phyloP scores from a whole-genome alignment of 1,140 invertebrate species.

The Atopsyche davidsoni region DNA sequence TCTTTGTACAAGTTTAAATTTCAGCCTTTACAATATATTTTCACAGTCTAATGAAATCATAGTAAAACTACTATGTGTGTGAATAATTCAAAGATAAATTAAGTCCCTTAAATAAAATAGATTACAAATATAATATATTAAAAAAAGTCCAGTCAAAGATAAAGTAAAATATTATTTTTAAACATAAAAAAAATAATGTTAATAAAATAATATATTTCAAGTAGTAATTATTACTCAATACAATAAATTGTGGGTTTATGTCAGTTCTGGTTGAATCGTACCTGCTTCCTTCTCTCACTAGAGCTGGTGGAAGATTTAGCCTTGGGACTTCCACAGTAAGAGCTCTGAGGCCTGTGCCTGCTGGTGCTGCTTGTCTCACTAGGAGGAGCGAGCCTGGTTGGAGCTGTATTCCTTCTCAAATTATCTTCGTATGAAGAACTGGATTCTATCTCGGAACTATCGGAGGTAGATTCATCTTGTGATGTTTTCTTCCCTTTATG shows the following conservation, averaged over 20 bases:
- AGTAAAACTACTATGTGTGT: too few species aligned
- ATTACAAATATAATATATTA: too few species aligned
- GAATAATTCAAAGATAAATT: too few species aligned
- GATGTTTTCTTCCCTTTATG: background rate
- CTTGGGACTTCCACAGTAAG: background rate
- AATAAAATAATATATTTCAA: background rate
- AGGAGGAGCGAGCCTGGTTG: background rate
- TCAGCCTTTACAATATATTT: too few species aligned
- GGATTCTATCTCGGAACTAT: constrained; percentile 10
- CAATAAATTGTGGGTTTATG: background rate
- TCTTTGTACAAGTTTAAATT: too few species aligned
- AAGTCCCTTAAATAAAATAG: too few species aligned
- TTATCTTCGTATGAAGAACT: constrained; percentile 20
- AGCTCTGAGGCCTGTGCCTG: background rate
- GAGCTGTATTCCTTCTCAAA: too few species aligned
- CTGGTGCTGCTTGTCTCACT: background rate
- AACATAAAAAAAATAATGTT: background rate
- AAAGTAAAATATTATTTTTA: too few species aligned
- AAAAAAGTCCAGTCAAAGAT: too few species aligned
- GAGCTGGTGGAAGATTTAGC: constrained; percentile 4
- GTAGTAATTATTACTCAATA: background rate
- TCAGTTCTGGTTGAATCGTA: constrained; percentile 2
- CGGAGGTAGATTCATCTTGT: background rate
- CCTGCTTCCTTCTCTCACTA: constrained; percentile 17
- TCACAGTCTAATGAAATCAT: too few species aligned